A percentile compares a stretch with the other conserved stretches of the same genome.
phyloP scores from a whole-genome alignment of 2,113 vertebrate genomes.

The Mormoops blainvillei region DNA sequence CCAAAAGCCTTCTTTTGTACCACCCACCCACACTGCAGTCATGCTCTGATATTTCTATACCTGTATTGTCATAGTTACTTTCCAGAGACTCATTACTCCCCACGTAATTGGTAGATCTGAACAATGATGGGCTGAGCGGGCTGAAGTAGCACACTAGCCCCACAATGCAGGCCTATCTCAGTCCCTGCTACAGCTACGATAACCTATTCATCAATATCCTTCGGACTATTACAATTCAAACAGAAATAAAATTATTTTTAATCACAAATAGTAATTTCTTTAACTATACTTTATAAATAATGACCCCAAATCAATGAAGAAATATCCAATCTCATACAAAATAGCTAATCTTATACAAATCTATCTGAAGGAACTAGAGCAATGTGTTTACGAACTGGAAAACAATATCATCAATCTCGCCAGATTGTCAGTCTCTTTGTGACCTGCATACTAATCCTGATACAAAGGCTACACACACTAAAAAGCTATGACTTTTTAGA shows the following conservation, averaged over 20 bases:
- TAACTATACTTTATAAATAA: background rate
- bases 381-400: conserved; percentile 29
- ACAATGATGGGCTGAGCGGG: background rate
- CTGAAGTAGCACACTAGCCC: background rate
- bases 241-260: background rate
- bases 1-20: background rate
- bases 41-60: background rate
- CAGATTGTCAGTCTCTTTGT: background rate
- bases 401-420: conserved; percentile 42
- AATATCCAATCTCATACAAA: background rate
- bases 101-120: background rate
- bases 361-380: background rate
- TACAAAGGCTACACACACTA: background rate
- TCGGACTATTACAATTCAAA: background rate
- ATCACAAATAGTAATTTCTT: conserved; percentile 21
- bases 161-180: background rate
- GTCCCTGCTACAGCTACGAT: background rate
- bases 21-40: background rate
- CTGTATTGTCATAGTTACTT: background rate
- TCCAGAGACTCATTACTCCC: background rate
- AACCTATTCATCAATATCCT: background rate
- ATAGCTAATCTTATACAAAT: background rate
- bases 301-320: background rate
- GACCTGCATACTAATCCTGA: background rate
- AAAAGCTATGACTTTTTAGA: background rate